Percentiles rank a stretch among this genome's conserved stretches.
Conservation (phyloP, 2,888 invertebrate species). For the Dendrolimus houi region DNA sequence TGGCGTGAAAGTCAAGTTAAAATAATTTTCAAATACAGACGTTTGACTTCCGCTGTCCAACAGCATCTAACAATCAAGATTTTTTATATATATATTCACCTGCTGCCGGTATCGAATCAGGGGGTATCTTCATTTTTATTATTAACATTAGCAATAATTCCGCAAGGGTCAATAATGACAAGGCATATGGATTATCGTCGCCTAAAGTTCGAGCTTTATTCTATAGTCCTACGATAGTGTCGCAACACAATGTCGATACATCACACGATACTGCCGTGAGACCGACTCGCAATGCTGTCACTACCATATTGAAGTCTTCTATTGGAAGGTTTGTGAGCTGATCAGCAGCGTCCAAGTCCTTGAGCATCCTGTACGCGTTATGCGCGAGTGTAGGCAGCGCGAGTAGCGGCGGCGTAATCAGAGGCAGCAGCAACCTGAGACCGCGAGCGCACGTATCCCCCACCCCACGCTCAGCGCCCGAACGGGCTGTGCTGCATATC, state of each 20-base stretch:
- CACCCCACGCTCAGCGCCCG: conserved; percentile 31
- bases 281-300: conserved; percentile 58
- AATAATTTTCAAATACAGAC: too few species aligned
- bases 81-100: too few species aligned
- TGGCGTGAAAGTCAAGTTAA: too few species aligned
- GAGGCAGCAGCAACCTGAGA: conserved; percentile 49
- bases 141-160: conserved; percentile 60
- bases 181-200: conserved; percentile 51
- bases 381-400: conserved; percentile 52
- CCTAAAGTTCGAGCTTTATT: conserved; percentile 45
- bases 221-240: conserved; percentile 59
- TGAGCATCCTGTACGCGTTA: conserved; percentile 55
- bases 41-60: too few species aligned
- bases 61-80: too few species aligned
- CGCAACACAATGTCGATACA: conserved; percentile 63
- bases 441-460: conserved; percentile 47
- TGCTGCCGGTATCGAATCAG: conserved; percentile 63
- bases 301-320: conserved; percentile 64
- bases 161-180: conserved; percentile 50
- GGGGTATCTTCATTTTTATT: conserved; percentile 67
- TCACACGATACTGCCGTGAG: conserved; percentile 65
- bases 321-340: conserved; percentile 57
- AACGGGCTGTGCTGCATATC: conserved; percentile 63
- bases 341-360: conserved; percentile 51
- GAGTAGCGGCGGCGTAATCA: conserved; percentile 47